phyloP scores from a whole-genome alignment of 2,113 vertebrate species.

The Prietella phreatophila region DNA sequence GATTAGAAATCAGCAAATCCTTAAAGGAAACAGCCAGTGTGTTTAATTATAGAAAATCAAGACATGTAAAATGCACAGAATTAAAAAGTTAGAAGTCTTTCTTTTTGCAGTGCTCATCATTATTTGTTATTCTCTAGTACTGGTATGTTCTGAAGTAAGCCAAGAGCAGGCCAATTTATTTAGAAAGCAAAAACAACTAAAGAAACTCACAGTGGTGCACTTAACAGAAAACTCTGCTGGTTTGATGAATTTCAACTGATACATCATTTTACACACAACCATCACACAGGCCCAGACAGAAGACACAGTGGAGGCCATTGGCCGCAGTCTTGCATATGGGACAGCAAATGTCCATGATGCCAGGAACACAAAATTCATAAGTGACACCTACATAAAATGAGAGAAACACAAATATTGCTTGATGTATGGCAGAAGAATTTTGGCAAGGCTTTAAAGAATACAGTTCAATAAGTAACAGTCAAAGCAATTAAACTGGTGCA shows the following conservation, averaged over 20 bases:
- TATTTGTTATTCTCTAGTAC: neutral
- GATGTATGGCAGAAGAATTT: neutral
- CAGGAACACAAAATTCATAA: slow-evolving; percentile 75
- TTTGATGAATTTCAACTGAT: slow-evolving; percentile 77
- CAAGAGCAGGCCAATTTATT: neutral
- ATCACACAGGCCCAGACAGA: slow-evolving; percentile 75
- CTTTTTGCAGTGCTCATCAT: neutral
- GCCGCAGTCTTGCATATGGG: slow-evolving; percentile 67
- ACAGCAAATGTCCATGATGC: slow-evolving; percentile 73
- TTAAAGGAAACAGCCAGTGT: slow-evolving; percentile 36
- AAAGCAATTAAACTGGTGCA: neutral
- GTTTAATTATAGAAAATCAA: neutral
- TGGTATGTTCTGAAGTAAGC: neutral
- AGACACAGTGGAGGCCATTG: slow-evolving; percentile 66
- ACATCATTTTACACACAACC: slow-evolving; percentile 79
- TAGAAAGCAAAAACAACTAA: neutral
- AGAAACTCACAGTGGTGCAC: slow-evolving; percentile 71
- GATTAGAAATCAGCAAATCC: slow-evolving; percentile 63
- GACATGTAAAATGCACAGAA: neutral
- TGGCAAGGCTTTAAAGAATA: neutral
- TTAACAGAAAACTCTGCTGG: slow-evolving; percentile 73
- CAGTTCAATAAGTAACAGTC: neutral
- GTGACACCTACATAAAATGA: slow-evolving; percentile 66
- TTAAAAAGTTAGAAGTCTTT: neutral
- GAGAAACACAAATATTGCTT: neutral